These are phyloP conservation scores for Caiman crocodilus DNA, from an alignment of 2,797 vertebrate genomes.

Conservation along the genomic window DNA sequence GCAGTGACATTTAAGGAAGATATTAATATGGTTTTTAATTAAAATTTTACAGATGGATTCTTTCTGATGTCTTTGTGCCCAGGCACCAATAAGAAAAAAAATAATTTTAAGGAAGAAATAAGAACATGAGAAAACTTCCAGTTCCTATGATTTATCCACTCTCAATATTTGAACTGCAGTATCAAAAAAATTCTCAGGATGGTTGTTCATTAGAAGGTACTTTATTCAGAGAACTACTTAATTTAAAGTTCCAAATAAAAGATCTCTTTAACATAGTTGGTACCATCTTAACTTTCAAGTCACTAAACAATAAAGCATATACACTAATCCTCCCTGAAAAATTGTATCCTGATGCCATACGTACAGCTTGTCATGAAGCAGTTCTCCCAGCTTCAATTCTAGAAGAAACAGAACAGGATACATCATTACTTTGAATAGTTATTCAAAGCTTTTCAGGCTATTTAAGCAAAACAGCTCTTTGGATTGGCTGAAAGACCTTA, in stretches of 20 bases:
- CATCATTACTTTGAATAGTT: background rate
- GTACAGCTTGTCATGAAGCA: slow-evolving; percentile 99
- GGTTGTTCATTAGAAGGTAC: rapidly evolving
- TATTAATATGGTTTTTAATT: background rate
- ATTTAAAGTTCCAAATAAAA: background rate
- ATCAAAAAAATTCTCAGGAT: background rate
- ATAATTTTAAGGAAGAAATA: no score
- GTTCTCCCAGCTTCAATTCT: slow-evolving; percentile 97
- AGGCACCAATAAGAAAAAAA: background rate
- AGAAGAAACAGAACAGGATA: slow-evolving; percentile 67
- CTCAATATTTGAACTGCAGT: background rate
- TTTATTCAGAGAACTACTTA: background rate
- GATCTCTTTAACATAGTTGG: background rate
- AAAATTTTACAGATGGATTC: background rate
- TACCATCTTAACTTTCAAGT: background rate
- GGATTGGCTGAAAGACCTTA: background rate
- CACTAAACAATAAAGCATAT: background rate
- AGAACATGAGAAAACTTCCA: background rate
- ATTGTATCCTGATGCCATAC: slow-evolving; percentile 69
- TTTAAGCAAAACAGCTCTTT: background rate
- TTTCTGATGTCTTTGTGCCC: background rate
- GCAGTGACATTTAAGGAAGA: background rate
- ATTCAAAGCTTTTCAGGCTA: background rate
- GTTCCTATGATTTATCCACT: no score
- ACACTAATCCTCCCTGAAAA: background rate